Percentiles rank a stretch among this genome's conserved stretches.
Conservation (phyloP, 2,888 invertebrate species). For the Melitaea athalia region DNA sequence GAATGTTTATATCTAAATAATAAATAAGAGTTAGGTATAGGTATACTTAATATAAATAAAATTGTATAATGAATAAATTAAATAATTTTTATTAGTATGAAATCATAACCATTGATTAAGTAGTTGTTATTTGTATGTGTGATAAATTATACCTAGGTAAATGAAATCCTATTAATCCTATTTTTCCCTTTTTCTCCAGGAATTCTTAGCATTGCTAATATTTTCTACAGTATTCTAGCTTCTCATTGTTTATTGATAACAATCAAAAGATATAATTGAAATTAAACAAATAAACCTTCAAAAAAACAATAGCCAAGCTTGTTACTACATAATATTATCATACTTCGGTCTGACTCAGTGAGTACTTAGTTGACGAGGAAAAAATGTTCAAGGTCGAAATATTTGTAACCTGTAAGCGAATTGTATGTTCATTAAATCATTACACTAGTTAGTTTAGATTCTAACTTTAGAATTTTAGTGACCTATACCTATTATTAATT, state of each 20-base stretch:
- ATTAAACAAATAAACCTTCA: conserved; percentile 2
- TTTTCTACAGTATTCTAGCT: neutral
- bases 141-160: no score
- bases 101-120: no score
- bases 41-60: no score
- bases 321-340: neutral
- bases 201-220: no score
- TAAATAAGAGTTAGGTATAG: no score
- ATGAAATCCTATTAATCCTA: neutral
- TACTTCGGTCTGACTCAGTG: conserved; percentile 6
- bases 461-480: no score
- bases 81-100: no score
- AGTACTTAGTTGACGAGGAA: conserved; percentile 10
- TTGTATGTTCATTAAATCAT: neutral
- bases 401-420: conserved; percentile 9
- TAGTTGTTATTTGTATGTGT: no score
- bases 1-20: no score
- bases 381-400: conserved; percentile 7
- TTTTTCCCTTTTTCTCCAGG: neutral
- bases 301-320: conserved; percentile 10
- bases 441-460: neutral
- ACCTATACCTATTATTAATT: no score
- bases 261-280: neutral
- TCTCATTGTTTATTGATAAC: neutral
- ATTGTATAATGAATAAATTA: no score